Evolutionary conservation across 2,888 invertebrate species (phyloP), one percentile per base, ranked within the genome.

Genomic region (Temnothorax unifasciatus): DNA sequence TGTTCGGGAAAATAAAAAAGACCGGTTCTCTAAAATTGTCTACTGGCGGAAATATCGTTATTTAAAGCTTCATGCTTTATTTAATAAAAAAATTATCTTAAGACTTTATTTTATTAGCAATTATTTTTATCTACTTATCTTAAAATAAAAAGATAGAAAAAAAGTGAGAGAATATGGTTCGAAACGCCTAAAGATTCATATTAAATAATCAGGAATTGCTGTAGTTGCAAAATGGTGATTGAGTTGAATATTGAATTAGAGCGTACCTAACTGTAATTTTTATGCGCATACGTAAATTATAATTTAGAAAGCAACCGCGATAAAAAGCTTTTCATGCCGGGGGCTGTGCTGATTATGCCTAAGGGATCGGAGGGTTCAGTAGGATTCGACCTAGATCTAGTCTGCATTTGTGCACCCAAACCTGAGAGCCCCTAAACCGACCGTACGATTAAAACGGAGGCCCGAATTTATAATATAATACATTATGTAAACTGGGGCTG

Each of bases 401-500:
- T 90, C 87, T 89, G 86, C 85, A 87, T 87, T 90, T 83, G 85
- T 89, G 74, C 86, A 79, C 82, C 85, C 85, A 89, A 79, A 84
- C 74, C 82, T 61, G 79, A 76, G 83, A 87, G 59, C 50, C 69
- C 34, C 86, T 91, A 92, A 93, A 92, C 93, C 91, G 92, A 92
- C 82, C 93, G 91, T 90, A 91, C 90, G 90, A 91, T 91, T 92
- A 92, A 92, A 92, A 90, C 88, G 89, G 92, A 79, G 92, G 92
- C 92, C 90, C 90, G 91, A 92, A 92, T 92, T 88, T 93, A 93
- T 91, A 92, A 93, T 92, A 90, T 88, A 88, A 90, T 88, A 87
- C 89, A 91, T 92, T 92, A 91, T 92, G 89, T 84, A 87, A 90
- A 90, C 88, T 89, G 85, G 88, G 85, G 61, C 61, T 71, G 79